Evolutionary conservation across 2,888 invertebrate species (phyloP), one percentile per base, ranked within the genome.

Genomic region (Labia minor): DNA sequence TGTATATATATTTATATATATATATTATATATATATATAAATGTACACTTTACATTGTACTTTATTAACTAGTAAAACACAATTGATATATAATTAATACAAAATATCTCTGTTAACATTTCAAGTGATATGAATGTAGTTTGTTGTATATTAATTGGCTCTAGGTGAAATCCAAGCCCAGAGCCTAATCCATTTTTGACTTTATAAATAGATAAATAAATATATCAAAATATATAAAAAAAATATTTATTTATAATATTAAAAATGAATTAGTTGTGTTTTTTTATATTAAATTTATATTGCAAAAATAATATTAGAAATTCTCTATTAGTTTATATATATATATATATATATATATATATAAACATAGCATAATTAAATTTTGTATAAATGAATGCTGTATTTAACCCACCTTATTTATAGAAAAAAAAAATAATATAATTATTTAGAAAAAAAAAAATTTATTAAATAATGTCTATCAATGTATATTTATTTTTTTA

Each of bases 371-470:
- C 49, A 49, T 49, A 49, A 49, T 49, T 8, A 49, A 49, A 2
- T 49, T 14, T 49, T 49, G 49, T 49, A 49, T 49, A 49, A 49
- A 49, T 49, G 14, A 10, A 8, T 49, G 49, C 49, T 49, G 49
- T 49, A 49, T 49, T 49, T 49, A 49, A 49, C 49, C 49, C 49
- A 49, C 49, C 49, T n/a, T 49, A 49, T 49, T 49, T 49, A 49
- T 49, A 49, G 49, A 49, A 16, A 3, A 26, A n/a, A 49, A 49
- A 49, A 49, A 49, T 49, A 49, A 49, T 49, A 49, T 49, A 49
- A 49, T 49, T 49, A 49, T 49, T 49, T 49, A 49, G 49, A 49
- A 8, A 49, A 49, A 49, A 8, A 6, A 49, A 49, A 8, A 6
- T 49, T 16, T 49, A 49, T 49, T 49, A 4, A 49, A 49, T 49